These are phyloP conservation scores for Suricata suricatta DNA, from an alignment of 2,113 vertebrate genomes.

Conservation along the genomic window DNA sequence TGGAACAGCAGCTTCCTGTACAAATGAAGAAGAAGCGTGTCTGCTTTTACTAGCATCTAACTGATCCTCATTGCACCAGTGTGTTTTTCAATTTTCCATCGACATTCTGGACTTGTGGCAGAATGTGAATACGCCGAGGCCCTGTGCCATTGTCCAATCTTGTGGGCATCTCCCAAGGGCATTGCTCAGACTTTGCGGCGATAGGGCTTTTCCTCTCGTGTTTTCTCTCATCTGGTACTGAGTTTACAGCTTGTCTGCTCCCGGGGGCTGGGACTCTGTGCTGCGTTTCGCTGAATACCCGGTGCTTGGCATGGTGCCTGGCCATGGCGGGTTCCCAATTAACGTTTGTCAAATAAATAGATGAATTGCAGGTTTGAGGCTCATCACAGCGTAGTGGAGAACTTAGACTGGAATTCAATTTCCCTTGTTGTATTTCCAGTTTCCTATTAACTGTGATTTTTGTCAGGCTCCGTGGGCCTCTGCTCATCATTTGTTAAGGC, in stretches of 20 bases:
- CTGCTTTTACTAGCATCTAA: not conserved
- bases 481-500: not conserved
- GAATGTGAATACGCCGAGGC: not conserved
- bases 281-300: fast-evolving
- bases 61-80: not conserved
- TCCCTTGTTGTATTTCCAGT: not conserved
- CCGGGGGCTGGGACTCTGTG: fast-evolving
- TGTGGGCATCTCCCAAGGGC: not conserved
- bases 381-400: fast-evolving
- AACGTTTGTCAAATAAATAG: not conserved
- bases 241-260: not conserved
- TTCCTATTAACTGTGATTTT: not conserved
- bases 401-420: not conserved
- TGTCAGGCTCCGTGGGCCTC: not conserved
- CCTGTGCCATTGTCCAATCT: fast-evolving
- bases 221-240: not conserved
- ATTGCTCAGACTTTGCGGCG: fast-evolving
- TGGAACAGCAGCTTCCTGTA: not conserved
- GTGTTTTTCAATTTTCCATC: not conserved
- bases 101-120: not conserved
- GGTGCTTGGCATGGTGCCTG: not conserved
- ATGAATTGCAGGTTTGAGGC: not conserved
- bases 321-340: fast-evolving
- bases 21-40: not conserved
- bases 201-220: not conserved